phyloP scores from a whole-genome alignment of 2,888 invertebrate genomes.

The Scrobipalpa costella region DNA sequence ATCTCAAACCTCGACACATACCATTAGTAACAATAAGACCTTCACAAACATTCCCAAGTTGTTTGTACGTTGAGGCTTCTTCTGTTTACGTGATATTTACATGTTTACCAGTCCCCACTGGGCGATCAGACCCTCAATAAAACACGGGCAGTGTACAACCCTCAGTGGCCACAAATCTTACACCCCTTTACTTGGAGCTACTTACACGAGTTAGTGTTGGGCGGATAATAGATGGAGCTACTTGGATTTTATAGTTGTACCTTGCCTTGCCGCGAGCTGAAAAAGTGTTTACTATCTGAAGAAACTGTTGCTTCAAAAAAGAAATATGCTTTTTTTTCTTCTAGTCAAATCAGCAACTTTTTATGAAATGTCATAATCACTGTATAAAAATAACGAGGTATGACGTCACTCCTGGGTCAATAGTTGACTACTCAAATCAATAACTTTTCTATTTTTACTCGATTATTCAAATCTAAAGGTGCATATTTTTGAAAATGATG shows the following conservation, averaged over 20 bases:
- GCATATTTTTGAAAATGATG: too few relatives aligned
- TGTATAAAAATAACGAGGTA: too few relatives aligned
- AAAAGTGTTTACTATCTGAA: neutral
- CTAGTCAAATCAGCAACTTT: too few relatives aligned
- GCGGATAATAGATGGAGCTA: neutral
- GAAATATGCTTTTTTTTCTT: too few relatives aligned
- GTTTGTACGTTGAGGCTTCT: neutral
- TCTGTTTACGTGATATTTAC: constrained; percentile 1
- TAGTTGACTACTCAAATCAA: too few relatives aligned
- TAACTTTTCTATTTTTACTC: too few relatives aligned
- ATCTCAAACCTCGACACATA: constrained; percentile 1
- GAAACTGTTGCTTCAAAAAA: too few relatives aligned
- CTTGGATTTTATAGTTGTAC: neutral
- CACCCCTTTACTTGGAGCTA: constrained; percentile 11
- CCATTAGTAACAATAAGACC: neutral
- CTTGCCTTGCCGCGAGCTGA: neutral
- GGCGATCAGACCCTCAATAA: neutral
- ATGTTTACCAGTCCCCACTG: constrained; percentile 5
- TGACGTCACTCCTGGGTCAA: too few relatives aligned
- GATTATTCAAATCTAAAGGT: too few relatives aligned
- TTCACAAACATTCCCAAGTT: neutral
- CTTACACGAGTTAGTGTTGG: constrained; percentile 8
- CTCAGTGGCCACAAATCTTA: constrained; percentile 4
- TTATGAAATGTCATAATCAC: too few relatives aligned
- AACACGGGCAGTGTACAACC: neutral